Evolutionary conservation across 1,140 invertebrate species (phyloP).

Genomic region (Mycetomoellerius zeteki): DNA sequence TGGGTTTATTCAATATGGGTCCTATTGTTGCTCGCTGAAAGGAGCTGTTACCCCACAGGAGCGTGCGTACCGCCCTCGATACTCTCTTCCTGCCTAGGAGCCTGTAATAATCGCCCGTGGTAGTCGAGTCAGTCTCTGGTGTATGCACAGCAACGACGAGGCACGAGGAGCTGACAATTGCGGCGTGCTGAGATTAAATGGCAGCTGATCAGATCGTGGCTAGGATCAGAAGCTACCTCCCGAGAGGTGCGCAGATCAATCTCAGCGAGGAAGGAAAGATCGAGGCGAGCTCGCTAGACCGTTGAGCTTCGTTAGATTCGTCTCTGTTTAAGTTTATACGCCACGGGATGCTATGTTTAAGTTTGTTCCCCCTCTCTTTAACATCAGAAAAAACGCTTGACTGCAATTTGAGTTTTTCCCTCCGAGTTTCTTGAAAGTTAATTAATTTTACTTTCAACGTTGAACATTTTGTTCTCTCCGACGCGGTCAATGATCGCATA

Average conservation of each 20-base stretch:
- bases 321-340: conserved; percentile 8
- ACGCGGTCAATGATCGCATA: not conserved
- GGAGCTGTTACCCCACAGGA: conserved; percentile 72
- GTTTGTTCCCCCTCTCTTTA: not conserved
- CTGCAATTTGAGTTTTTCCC: not conserved
- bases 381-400: not conserved
- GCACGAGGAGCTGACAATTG: conserved; percentile 61
- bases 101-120: conserved; percentile 72
- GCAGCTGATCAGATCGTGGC: conserved; percentile 52
- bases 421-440: not conserved
- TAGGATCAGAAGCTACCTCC: conserved; percentile 44
- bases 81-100: conserved; percentile 71
- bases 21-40: conserved; percentile 76
- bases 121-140: conserved; percentile 62
- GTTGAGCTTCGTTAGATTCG: conserved; percentile 10
- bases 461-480: not conserved
- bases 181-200: conserved; percentile 61
- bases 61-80: conserved; percentile 79
- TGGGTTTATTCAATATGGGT: conserved; percentile 77
- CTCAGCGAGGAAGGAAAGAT: conserved; percentile 7
- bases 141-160: conserved; percentile 69
- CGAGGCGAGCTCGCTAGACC: not conserved
- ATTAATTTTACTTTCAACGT: conserved; percentile 7
- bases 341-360: not conserved
- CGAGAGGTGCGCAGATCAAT: conserved; percentile 34